Evolutionary conservation across 2,113 vertebrate genomes (phyloP).

Genomic region (Otus sunia): DNA sequence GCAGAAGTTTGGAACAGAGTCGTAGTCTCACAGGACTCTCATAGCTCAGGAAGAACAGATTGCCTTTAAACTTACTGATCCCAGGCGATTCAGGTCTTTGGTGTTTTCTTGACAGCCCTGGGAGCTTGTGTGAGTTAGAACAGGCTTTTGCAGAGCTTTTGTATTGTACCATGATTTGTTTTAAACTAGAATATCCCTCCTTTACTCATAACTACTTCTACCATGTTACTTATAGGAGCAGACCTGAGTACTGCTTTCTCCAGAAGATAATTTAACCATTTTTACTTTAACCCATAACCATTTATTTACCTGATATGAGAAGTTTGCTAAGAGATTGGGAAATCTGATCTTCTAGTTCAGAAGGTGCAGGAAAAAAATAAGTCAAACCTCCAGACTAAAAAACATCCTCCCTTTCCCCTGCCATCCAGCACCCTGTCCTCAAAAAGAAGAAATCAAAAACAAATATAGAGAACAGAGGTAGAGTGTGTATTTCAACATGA

Average conservation of each 20-base stretch:
- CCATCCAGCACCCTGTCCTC: not conserved
- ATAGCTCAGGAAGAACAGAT: constrained; percentile 58
- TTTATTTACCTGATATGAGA: not conserved
- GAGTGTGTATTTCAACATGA: not conserved
- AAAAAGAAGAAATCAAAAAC: not conserved
- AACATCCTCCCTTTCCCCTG: not conserved
- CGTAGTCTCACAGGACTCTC: constrained; percentile 28
- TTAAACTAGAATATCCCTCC: not conserved
- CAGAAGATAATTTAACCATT: not conserved
- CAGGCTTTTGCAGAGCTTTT: constrained; percentile 31
- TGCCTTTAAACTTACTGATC: constrained; percentile 60
- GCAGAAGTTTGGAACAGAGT: constrained; percentile 55
- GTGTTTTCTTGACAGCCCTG: constrained; percentile 55
- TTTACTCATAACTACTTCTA: not conserved
- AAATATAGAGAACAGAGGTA: not conserved
- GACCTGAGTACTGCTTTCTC: not conserved
- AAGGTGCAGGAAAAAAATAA: not conserved
- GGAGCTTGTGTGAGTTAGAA: constrained; percentile 26
- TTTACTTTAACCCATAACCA: not conserved
- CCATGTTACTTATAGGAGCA: not conserved
- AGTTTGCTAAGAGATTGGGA: not conserved
- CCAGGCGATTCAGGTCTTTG: constrained; percentile 5
- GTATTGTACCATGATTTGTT: not conserved
- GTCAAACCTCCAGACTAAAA: not conserved
- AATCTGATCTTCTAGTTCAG: not conserved